Conservation (phyloP, 2,797 vertebrate species). For the Alosa sapidissima region DNA sequence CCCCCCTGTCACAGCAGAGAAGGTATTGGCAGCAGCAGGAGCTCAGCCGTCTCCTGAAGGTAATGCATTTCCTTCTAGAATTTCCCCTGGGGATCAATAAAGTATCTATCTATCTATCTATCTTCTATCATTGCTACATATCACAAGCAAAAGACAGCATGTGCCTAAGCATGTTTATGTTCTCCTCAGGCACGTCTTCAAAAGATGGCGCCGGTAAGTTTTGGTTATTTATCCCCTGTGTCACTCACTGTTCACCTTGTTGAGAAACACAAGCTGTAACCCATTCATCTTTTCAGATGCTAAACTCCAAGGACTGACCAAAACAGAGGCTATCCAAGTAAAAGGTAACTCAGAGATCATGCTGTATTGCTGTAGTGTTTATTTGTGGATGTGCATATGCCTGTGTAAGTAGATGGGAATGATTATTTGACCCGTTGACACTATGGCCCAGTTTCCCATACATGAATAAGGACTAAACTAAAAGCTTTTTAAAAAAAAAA, state of each 20-base stretch:
- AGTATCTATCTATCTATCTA: no score
- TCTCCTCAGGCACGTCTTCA: neutral
- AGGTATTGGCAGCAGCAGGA: constrained; percentile 37
- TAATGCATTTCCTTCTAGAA: neutral
- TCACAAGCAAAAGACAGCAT: neutral
- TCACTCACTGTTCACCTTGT: neutral
- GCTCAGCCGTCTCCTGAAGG: constrained; percentile 40
- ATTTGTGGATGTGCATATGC: neutral
- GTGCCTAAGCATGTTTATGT: neutral
- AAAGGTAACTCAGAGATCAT: constrained; percentile 80
- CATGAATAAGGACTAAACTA: no score
- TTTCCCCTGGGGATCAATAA: no score
- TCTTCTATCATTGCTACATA: neutral
- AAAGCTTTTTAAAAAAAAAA: neutral
- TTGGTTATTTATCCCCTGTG: neutral
- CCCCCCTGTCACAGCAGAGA: constrained; percentile 42
- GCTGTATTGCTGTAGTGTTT: neutral
- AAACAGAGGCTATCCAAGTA: constrained; percentile 86
- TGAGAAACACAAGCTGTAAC: neutral
- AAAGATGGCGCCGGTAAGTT: constrained; percentile 7
- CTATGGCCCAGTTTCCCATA: neutral
- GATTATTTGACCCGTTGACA: neutral
- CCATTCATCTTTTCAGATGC: constrained; percentile 44
- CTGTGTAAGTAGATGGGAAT: neutral
- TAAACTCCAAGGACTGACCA: constrained; percentile 64